A percentile compares a stretch with the other conserved stretches of the same genome.
phyloP scores from a whole-genome alignment of 2,888 invertebrate species.

The Malthinus flaveolus region DNA sequence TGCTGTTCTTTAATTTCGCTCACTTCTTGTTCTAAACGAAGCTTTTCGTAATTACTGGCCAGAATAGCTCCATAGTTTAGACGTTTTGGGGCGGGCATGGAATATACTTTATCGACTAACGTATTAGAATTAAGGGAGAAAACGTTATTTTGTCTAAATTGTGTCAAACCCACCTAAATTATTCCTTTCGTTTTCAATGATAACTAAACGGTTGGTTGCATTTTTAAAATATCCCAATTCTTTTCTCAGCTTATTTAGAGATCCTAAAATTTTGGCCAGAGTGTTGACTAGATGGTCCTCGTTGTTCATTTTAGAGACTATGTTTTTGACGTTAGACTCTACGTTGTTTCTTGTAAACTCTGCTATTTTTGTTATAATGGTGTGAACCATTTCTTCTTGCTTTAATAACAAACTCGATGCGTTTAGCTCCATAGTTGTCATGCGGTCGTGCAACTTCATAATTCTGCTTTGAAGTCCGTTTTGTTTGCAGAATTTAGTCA shows the following conservation, averaged over 20 bases:
- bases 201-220: conserved; percentile 42
- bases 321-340: background rate
- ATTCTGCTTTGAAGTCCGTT: conserved; percentile 42
- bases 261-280: conserved; percentile 39
- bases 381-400: conserved; percentile 37
- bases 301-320: background rate
- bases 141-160: background rate
- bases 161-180: conserved; percentile 36
- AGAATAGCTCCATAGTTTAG: conserved; percentile 42
- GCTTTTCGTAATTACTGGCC: conserved; percentile 44
- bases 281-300: conserved; percentile 37
- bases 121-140: background rate
- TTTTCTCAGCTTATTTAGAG: conserved; percentile 37
- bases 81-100: conserved; percentile 42
- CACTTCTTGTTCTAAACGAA: conserved; percentile 41
- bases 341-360: background rate
- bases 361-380: background rate
- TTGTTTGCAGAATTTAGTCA: conserved; percentile 42
- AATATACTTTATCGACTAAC: conserved; percentile 46
- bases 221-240: conserved; percentile 41
- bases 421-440: conserved; percentile 37
- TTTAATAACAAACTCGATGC: conserved; percentile 31
- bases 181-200: conserved; percentile 47
- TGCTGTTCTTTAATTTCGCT: conserved; percentile 38
- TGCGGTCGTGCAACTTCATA: conserved; percentile 40